Evolutionary conservation across 2,113 vertebrate species (phyloP).

Genomic region (Nothocercus nigrocapillus): DNA sequence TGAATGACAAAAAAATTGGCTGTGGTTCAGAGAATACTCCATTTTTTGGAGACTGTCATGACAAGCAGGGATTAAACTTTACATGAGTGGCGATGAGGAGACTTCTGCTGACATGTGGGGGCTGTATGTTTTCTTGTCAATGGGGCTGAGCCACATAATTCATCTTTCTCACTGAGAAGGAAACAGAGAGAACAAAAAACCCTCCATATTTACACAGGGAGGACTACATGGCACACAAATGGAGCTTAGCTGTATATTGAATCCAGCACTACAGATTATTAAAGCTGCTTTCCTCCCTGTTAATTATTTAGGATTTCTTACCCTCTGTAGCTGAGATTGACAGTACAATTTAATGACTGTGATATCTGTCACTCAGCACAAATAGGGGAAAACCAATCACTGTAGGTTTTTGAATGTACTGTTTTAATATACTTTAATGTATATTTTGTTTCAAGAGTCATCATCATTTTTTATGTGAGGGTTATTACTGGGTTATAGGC

Average conservation of each 20-base stretch:
- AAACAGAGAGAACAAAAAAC: not conserved
- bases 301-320: not conserved
- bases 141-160: constrained; percentile 39
- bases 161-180: constrained; percentile 8
- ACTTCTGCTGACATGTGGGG: constrained; percentile 50
- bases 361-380: not conserved
- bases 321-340: not conserved
- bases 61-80: constrained; percentile 63
- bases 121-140: constrained; percentile 47
- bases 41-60: constrained; percentile 57
- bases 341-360: not conserved
- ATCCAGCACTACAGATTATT: not conserved
- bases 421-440: not conserved
- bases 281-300: not conserved
- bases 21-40: constrained; percentile 37
- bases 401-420: not conserved
- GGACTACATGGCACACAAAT: not conserved
- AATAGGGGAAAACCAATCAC: not conserved
- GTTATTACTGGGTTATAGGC: not conserved
- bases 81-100: constrained; percentile 62
- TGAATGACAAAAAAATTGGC: not conserved
- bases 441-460: not conserved
- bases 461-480: not conserved
- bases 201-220: not conserved
- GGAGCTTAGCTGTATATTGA: not conserved